phyloP scores from a whole-genome alignment of 2,888 invertebrate species.

The Sphaerolaimus hirsutus region DNA sequence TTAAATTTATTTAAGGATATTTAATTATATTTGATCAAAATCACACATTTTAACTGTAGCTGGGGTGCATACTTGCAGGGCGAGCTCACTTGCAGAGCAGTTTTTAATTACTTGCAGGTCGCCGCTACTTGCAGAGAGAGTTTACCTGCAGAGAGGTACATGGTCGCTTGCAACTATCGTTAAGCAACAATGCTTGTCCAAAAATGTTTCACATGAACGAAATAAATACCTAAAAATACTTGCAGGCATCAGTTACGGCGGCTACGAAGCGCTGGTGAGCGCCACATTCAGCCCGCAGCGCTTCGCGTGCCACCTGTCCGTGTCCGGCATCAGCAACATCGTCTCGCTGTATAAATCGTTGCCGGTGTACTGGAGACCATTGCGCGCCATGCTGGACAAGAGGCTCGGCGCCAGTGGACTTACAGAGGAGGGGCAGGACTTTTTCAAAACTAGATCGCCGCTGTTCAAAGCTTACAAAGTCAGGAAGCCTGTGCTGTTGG shows the following conservation, averaged over 20 bases:
- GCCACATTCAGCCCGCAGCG: slow-evolving; percentile 21
- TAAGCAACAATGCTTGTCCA: too few relatives aligned
- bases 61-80: too few relatives aligned
- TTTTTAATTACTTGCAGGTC: too few relatives aligned
- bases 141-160: too few relatives aligned
- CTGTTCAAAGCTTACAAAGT: neutral
- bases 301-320: slow-evolving; percentile 22
- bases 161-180: too few relatives aligned
- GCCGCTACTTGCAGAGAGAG: too few relatives aligned
- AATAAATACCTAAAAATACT: too few relatives aligned
- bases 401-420: neutral
- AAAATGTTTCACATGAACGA: too few relatives aligned
- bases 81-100: too few relatives aligned
- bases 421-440: neutral
- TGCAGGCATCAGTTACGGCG: slow-evolving; percentile 17
- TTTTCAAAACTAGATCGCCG: neutral
- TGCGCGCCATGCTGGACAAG: neutral
- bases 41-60: too few relatives aligned
- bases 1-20: too few relatives aligned
- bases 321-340: slow-evolving; percentile 21
- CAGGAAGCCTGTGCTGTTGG: slow-evolving; percentile 1
- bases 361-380: slow-evolving; percentile 19
- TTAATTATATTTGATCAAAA: too few relatives aligned
- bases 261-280: slow-evolving; percentile 20
- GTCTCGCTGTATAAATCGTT: slow-evolving; percentile 19